Percentiles rank a stretch among this genome's conserved stretches.
These are phyloP conservation scores for Pseudomyrmex cubaensis DNA, from an alignment of 1,140 invertebrate genomes.

Conservation along the genomic window DNA sequence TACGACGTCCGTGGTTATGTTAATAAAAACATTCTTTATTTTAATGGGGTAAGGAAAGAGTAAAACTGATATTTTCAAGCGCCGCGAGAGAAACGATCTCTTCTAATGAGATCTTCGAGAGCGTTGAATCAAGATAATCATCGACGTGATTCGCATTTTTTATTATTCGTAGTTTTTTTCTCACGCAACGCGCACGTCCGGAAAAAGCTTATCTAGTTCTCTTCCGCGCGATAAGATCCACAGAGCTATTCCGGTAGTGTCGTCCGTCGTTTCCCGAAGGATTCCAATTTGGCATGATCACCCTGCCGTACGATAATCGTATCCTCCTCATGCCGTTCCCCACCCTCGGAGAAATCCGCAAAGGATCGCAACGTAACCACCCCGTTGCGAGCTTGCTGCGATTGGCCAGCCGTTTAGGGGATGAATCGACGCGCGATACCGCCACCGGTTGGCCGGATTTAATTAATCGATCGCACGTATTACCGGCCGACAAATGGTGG, in stretches of 20 bases:
- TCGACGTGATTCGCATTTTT: background rate
- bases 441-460: constrained; percentile 74
- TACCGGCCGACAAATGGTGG: constrained; percentile 74
- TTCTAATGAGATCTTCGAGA: background rate
- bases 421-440: constrained; percentile 72
- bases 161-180: background rate
- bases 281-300: constrained; percentile 62
- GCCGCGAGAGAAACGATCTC: no score
- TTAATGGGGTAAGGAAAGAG: no score
- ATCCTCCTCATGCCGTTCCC: constrained; percentile 20
- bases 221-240: constrained; percentile 35
- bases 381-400: constrained; percentile 59
- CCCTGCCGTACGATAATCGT: constrained; percentile 55
- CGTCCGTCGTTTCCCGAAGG: constrained; percentile 37
- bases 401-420: constrained; percentile 73
- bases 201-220: background rate
- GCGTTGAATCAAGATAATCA: background rate
- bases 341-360: constrained; percentile 10
- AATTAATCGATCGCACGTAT: constrained; percentile 76
- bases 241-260: background rate
- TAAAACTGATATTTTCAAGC: no score
- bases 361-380: constrained; percentile 58
- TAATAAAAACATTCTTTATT: no score
- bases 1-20: no score
- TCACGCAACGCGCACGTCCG: background rate